Evolutionary conservation across 2,797 vertebrate species (phyloP).

Genomic region (Hylomyscus alleni): DNA sequence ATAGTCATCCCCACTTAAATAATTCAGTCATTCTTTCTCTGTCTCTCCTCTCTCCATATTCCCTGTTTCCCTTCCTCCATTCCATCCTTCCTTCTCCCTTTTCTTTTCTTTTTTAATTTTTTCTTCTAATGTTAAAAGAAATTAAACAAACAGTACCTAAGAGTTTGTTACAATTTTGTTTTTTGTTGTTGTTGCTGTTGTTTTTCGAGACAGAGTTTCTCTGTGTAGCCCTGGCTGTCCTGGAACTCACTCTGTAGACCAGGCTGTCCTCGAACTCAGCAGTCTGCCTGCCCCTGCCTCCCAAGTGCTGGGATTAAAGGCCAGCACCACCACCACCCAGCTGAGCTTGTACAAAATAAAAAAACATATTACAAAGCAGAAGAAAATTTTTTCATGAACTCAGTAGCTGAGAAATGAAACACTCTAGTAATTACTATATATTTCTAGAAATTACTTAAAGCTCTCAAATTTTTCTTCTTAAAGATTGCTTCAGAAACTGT

Average conservation of each 20-base stretch:
- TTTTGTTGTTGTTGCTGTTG: not conserved
- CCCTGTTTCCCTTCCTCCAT: not conserved
- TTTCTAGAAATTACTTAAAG: not conserved
- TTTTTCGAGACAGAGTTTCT: no score
- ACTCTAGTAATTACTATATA: not conserved
- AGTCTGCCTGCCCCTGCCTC: no score
- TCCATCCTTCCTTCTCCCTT: rapidly evolving
- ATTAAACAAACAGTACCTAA: not conserved
- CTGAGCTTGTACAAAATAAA: no score
- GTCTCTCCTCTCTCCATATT: no score
- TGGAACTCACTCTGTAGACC: no score
- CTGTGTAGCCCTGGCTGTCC: no score
- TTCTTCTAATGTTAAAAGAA: not conserved
- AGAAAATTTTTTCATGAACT: not conserved
- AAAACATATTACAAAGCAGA: not conserved
- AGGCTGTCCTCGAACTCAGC: no score
- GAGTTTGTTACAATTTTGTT: not conserved
- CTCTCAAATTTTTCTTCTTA: not conserved
- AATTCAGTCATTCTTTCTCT: not conserved
- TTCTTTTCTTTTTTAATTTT: not conserved
- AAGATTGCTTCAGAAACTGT: not conserved
- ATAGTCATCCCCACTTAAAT: no score
- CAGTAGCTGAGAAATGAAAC: not conserved
- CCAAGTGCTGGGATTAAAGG: no score
- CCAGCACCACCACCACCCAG: no score